These are phyloP conservation scores for Sebastes diaconus DNA, from an alignment of 2,797 vertebrate genomes.

Conservation along the genomic window DNA sequence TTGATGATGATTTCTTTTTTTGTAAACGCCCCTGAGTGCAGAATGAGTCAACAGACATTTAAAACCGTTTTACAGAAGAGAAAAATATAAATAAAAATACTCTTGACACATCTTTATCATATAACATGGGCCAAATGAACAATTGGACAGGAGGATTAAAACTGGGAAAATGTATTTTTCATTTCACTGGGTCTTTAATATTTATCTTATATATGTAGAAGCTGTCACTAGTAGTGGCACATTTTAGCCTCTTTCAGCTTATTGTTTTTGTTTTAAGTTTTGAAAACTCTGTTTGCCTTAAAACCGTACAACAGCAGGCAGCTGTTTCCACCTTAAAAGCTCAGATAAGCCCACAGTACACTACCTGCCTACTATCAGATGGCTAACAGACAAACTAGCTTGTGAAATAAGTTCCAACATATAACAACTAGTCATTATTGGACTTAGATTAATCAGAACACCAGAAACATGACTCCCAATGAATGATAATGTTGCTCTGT, in stretches of 20 bases:
- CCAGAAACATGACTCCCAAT: neutral
- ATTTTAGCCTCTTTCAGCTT: neutral
- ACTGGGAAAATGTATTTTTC: neutral
- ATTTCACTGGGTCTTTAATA: neutral
- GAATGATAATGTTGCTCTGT: neutral
- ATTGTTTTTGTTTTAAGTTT: neutral
- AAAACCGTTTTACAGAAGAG: neutral
- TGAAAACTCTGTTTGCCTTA: neutral
- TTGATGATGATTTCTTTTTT: too few species aligned
- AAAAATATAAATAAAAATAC: neutral
- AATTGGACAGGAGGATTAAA: too few species aligned
- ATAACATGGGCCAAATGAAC: neutral
- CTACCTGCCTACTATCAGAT: neutral
- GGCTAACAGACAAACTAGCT: neutral
- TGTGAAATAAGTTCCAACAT: neutral
- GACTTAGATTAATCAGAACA: neutral
- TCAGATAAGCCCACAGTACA: neutral
- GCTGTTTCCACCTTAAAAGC: neutral
- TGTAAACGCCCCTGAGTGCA: neutral
- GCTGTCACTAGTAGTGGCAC: neutral
- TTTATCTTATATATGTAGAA: neutral
- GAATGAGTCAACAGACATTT: neutral
- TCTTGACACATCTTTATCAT: neutral
- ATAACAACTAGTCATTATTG: neutral
- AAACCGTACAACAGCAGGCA: neutral